These are phyloP conservation scores for Eristalis intricaria DNA, from an alignment of 2,888 invertebrate species.

Conservation along the genomic window DNA sequence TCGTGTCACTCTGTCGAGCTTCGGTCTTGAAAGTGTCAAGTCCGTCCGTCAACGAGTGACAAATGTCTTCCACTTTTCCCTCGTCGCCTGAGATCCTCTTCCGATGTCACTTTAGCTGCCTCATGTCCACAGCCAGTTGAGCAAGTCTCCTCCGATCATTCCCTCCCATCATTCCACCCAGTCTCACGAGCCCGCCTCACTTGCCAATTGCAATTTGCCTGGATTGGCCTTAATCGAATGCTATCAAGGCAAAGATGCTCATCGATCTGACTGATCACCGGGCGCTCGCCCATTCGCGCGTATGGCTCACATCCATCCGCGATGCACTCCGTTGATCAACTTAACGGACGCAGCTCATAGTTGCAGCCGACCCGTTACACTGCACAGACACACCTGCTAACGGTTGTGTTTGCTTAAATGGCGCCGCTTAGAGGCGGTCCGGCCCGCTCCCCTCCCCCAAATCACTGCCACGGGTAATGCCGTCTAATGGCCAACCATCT, in stretches of 20 bases:
- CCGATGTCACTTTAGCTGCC: background rate
- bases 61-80: no score
- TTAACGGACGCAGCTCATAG: slow-evolving; percentile 40
- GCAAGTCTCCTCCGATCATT: background rate
- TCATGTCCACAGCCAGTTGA: background rate
- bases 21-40: no score
- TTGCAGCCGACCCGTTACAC: background rate
- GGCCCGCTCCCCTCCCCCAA: background rate
- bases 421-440: slow-evolving; percentile 32
- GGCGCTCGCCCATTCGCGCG: background rate
- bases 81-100: no score
- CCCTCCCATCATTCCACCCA: background rate
- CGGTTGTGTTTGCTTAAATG: slow-evolving; percentile 64
- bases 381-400: slow-evolving; percentile 7
- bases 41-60: no score
- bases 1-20: no score
- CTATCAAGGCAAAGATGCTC: background rate
- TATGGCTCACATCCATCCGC: background rate
- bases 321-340: slow-evolving; percentile 37
- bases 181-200: background rate
- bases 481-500: slow-evolving; percentile 58
- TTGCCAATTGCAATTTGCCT: background rate
- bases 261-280: background rate
- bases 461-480: slow-evolving; percentile 38
- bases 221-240: background rate